These are phyloP conservation scores for Minunthozetes semirufus DNA, from an alignment of 2,888 invertebrate genomes.

Conservation along the genomic window DNA sequence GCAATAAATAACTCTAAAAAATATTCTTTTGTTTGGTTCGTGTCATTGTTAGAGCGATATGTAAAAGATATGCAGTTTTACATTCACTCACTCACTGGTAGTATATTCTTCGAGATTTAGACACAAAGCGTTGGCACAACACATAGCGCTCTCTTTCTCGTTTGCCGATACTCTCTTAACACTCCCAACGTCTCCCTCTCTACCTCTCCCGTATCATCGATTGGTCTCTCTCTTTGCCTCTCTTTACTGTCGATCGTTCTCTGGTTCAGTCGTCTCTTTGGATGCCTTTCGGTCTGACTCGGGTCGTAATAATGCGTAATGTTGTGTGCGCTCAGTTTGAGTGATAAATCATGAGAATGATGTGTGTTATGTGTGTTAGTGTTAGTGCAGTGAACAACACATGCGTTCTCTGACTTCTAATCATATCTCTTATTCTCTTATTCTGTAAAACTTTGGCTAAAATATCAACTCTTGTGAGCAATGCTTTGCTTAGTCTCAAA, in stretches of 20 bases:
- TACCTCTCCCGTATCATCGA: slow-evolving; percentile 5
- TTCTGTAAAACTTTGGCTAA: slow-evolving; percentile 3
- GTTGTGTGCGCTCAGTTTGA: slow-evolving; percentile 17
- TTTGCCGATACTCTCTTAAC: neutral
- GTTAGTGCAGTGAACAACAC: neutral
- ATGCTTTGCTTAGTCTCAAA: slow-evolving; percentile 13
- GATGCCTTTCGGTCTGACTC: neutral
- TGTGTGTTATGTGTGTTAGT: slow-evolving; percentile 11
- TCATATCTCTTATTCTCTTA: slow-evolving; percentile 9
- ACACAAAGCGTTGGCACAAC: neutral
- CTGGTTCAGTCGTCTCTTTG: neutral
- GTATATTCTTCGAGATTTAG: slow-evolving; percentile 11
- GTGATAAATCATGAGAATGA: slow-evolving; percentile 27
- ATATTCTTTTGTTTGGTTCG: slow-evolving; percentile 23
- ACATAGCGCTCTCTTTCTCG: neutral
- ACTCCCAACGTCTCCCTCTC: slow-evolving; percentile 13
- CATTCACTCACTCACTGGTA: neutral
- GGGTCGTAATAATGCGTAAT: slow-evolving; percentile 12
- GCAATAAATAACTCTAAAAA: slow-evolving; percentile 27
- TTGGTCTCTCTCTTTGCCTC: neutral
- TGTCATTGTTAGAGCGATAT: slow-evolving; percentile 26
- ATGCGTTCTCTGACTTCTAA: slow-evolving; percentile 8
- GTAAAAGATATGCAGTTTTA: slow-evolving; percentile 11
- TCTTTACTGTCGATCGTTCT: neutral
- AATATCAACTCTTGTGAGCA: neutral